phyloP scores from a whole-genome alignment of 2,888 invertebrate species.

The Drosophila birchii region DNA sequence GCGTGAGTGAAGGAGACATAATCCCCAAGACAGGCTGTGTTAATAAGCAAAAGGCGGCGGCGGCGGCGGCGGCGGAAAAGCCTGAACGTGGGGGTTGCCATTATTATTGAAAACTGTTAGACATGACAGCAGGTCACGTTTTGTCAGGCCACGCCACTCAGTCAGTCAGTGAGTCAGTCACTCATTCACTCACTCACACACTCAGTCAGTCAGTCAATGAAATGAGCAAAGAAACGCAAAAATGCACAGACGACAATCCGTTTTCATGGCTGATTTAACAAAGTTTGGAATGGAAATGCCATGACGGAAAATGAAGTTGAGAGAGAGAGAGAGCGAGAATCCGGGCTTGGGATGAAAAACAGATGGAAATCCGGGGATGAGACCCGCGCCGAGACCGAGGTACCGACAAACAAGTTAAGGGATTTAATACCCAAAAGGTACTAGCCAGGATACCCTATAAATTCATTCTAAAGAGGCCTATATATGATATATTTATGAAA shows the following conservation, averaged over 20 bases:
- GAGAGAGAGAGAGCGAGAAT: constrained; percentile 6
- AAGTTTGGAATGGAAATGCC: constrained; percentile 62
- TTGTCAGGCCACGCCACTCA: constrained; percentile 45
- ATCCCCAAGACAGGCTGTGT: constrained; percentile 48
- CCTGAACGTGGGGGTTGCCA: constrained; percentile 19
- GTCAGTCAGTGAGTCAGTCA: constrained; percentile 25
- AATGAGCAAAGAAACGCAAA: constrained; percentile 75
- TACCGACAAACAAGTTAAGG: constrained; percentile 30
- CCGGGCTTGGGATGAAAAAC: constrained; percentile 26
- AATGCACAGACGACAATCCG: constrained; percentile 76
- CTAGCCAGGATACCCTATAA: neutral
- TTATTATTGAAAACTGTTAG: constrained; percentile 81
- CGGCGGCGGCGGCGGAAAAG: constrained; percentile 6
- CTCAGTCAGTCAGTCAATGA: constrained; percentile 57
- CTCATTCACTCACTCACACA: constrained; percentile 1
- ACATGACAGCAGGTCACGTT: constrained; percentile 74
- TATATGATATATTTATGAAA: neutral
- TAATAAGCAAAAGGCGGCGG: constrained; percentile 42
- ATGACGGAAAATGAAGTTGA: constrained; percentile 45
- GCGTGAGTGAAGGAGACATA: constrained; percentile 13
- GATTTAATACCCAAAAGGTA: constrained; percentile 3
- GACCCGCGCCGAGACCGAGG: constrained; percentile 6
- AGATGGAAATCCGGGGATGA: constrained; percentile 11
- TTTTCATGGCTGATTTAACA: constrained; percentile 80
- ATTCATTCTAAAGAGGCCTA: too few species aligned